Conservation (phyloP, 2,888 invertebrate genomes). For the Eilema caniola region DNA sequence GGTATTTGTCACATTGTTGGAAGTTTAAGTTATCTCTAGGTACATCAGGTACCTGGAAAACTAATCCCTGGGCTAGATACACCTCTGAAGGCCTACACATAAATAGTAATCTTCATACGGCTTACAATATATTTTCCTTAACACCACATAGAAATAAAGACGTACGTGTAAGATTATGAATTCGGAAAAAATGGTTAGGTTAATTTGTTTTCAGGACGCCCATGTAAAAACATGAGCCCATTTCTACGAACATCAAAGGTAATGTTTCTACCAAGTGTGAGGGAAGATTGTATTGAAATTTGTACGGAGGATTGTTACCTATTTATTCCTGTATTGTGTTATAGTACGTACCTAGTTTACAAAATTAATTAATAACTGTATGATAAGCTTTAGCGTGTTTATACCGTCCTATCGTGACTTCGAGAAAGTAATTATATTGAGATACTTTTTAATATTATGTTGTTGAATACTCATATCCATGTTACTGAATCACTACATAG, state of each 20-base stretch:
- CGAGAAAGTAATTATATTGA: no score
- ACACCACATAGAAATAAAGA: neutral
- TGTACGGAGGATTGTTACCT: neutral
- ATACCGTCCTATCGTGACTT: no score
- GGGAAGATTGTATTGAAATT: slow-evolving; percentile 30
- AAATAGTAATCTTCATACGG: no score
- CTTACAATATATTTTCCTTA: neutral
- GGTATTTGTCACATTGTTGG: no score
- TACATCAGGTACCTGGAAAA: no score
- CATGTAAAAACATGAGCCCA: slow-evolving; percentile 29
- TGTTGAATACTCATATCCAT: no score
- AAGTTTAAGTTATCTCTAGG: no score
- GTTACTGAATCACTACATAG: no score
- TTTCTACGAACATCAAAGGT: slow-evolving; percentile 39
- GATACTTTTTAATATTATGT: no score
- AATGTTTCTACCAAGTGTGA: slow-evolving; percentile 14
- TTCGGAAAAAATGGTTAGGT: slow-evolving; percentile 27
- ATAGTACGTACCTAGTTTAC: neutral
- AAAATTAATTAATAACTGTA: neutral
- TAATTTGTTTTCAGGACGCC: slow-evolving; percentile 38
- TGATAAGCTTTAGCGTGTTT: no score
- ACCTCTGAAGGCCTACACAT: no score
- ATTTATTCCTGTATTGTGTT: neutral
- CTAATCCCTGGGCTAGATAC: no score
- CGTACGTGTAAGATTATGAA: slow-evolving; percentile 11